Percentiles rank a stretch among this genome's conserved stretches.
These are phyloP conservation scores for Coregonus suidteri DNA, from an alignment of 2,797 vertebrate genomes.

Conservation along the genomic window DNA sequence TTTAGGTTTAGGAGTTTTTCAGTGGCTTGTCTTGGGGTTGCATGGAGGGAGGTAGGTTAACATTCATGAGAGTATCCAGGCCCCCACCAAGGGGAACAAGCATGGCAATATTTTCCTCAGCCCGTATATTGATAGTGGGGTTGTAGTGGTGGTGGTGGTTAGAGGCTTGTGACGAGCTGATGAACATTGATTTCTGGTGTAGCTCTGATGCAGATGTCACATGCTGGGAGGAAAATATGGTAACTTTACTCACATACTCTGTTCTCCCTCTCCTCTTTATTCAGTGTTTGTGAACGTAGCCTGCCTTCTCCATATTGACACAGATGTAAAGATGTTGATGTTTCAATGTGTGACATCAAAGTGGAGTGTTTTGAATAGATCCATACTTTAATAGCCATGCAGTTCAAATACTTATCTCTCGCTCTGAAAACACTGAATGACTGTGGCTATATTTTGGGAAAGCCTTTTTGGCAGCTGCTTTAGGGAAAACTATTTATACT, in stretches of 20 bases:
- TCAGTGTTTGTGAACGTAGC: not conserved
- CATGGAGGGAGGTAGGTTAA: too few species aligned
- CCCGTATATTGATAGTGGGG: not conserved
- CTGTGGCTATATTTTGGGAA: not conserved
- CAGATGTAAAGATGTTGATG: not conserved
- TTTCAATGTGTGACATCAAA: not conserved
- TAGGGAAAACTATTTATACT: not conserved
- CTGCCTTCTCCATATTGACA: not conserved
- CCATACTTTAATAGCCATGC: not conserved
- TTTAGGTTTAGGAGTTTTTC: too few species aligned
- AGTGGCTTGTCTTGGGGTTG: too few species aligned
- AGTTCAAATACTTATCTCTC: not conserved
- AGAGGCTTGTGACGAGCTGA: not conserved
- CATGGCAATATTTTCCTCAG: not conserved
- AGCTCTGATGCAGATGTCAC: not conserved
- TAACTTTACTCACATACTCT: not conserved
- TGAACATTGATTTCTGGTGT: not conserved
- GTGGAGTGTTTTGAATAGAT: not conserved
- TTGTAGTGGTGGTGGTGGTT: not conserved
- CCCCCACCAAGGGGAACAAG: too few species aligned
- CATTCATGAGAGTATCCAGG: too few species aligned
- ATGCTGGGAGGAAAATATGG: not conserved
- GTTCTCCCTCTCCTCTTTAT: not conserved
- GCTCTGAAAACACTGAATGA: not conserved
- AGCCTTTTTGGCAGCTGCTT: constrained; percentile 1